Evolutionary conservation across 2,888 invertebrate genomes (phyloP), one percentile per base, ranked within the genome.

Genomic region (Argyresthia albistria): DNA sequence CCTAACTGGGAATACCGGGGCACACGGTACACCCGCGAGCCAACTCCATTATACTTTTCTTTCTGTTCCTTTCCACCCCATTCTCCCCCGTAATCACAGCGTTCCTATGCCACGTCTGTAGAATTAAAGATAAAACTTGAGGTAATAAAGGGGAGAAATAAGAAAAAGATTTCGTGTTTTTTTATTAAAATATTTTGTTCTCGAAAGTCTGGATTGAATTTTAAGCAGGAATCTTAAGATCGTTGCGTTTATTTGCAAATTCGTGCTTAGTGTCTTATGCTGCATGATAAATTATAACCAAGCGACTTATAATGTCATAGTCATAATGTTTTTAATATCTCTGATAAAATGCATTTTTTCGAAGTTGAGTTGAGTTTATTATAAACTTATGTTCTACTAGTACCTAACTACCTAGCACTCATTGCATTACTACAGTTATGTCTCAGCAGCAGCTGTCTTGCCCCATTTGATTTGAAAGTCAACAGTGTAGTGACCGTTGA

Each of bases 1-100:
- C 66, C 64, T 65, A 63, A 66, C 58, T 58, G 39, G 61, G 25
- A 6, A 25, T 25, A 25, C 25, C 25, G 25, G 25, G 25, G 25
- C 25, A 25, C 25, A 25, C 25, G 25, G 25, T 25, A 25, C 25
- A 66, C 67, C 62, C 64, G 67, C 66, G 63, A 55, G 56, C 67
- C 61, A 66, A 77, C 71, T 78, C 75, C 74, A 75, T 80, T 79
- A 77, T 66, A 67, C 73, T 73, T 77, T 74, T 72, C 66, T 69
- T 65, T 67, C 65, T 67, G 53, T 56, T 51, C 42, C 56, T 48
- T 54, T 58, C 63, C 65, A 65, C 68, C 67, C 65, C 64, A 55
- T 70, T 68, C 62, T 61, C 67, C 67, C 66, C 35, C 42, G 43
- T 50, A 50, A 50, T 53, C 50, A 53, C 37, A 15, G 42, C 52